A percentile compares a stretch with the other conserved stretches of the same genome.
Conservation (phyloP, 92 coral and sea anemone species). For the Epizoanthus rinbou region DNA sequence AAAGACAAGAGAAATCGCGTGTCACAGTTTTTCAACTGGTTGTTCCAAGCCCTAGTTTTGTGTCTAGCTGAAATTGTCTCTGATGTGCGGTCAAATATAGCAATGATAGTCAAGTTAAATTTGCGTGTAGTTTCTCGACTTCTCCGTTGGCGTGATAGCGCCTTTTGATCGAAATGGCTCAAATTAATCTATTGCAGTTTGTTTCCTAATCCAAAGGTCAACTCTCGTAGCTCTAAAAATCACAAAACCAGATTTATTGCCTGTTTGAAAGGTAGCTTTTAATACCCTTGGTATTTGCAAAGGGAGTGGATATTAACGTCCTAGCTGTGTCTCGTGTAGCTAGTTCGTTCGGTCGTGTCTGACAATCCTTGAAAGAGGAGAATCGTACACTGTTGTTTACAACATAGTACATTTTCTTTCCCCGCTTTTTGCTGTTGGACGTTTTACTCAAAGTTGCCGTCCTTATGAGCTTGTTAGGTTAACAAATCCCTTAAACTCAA, state of each 20-base stretch:
- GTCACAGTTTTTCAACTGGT: too few relatives aligned
- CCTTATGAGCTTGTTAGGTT: not conserved
- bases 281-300: not conserved
- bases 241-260: slow-evolving; percentile 3
- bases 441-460: not conserved
- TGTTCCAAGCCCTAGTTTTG: not conserved
- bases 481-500: slow-evolving; percentile 9
- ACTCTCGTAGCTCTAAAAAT: not conserved
- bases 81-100: not conserved
- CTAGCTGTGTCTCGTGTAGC: not conserved
- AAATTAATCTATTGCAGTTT: slow-evolving; percentile 3
- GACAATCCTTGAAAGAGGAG: not conserved
- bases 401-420: not conserved
- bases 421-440: too few relatives aligned
- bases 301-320: not conserved
- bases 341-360: not conserved
- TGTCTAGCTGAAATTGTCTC: not conserved
- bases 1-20: too few relatives aligned
- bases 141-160: not conserved
- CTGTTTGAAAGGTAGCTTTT: slow-evolving; percentile 1
- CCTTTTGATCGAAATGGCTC: slow-evolving; percentile 1
- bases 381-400: not conserved
- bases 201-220: slow-evolving; percentile 4
- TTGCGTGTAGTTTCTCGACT: not conserved
- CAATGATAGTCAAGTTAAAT: not conserved